Base-by-base conservation (phyloP, 2,888 invertebrate genomes). In the Drosophila peninsularis region DNA sequence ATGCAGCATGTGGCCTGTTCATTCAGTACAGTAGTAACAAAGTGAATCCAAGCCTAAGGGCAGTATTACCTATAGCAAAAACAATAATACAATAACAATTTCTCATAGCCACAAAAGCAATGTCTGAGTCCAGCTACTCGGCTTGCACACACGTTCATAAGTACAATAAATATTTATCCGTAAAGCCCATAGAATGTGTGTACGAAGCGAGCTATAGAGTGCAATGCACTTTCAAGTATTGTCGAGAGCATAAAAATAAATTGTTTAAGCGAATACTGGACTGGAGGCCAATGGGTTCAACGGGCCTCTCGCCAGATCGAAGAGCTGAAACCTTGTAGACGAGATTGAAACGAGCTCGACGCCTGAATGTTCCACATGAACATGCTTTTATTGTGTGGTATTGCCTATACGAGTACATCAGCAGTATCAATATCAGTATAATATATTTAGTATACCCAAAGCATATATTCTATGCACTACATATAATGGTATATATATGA, bases 341-440 rank as follows among this genome's bases (percentile, higher is more conserved):
- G 36, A 13, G 24, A 32, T 47, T 47, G 13, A 55, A 52, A 39
- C 32, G 36, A 54, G 36, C 47, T n/a, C n/a, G 19, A 39, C 19
- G 61, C 42, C 11, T 34, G 49, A 44, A 27, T 27, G 39, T 32
- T 55, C 55, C 44, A 71, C 45, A 70, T 63, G 37, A 70, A 63
- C 50, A 56, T 57, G 27, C n/a, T 62, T 75, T 75, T 75, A 75
- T 78, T 78, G 66, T 61, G 58, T 57, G 50, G 42, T n/a, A 44
- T 62, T 47, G 75, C 24, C 50, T 58, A 67, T 53, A 45, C 11
- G 62, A 74, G 79, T 75, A 78, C 75, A 75, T 75, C 60, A 77
- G 39, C 53, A 57, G 42, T 57, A 47, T 41, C 24, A 58, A 45
- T 36, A 57, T 67, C 21, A 17, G 50, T 56, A 68, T 49, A 24